Conservation (phyloP, 2,888 invertebrate genomes). For the Masnerella sp. region DNA sequence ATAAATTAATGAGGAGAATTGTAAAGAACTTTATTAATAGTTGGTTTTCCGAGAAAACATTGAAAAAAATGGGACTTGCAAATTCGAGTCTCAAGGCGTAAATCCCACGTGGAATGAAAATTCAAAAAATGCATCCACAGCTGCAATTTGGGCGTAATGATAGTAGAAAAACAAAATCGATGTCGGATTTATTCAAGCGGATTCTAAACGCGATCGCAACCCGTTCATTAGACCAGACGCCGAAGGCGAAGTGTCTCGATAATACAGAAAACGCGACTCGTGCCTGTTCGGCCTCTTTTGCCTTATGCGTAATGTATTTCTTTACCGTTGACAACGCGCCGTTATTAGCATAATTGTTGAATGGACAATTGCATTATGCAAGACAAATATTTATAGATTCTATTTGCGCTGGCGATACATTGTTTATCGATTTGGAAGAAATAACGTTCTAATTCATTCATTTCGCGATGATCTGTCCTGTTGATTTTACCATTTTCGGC, state of each 20-base stretch:
- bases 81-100: not conserved
- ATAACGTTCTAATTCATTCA: not conserved
- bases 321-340: constrained; percentile 35
- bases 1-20: too few species aligned
- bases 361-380: constrained; percentile 50
- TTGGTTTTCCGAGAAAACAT: too few species aligned
- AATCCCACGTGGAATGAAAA: constrained; percentile 8
- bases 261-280: constrained; percentile 14
- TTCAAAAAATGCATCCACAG: not conserved
- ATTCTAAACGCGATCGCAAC: constrained; percentile 19
- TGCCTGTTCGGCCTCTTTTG: constrained; percentile 35
- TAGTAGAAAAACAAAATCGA: constrained; percentile 15
- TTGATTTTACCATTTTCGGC: not conserved
- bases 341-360: constrained; percentile 54
- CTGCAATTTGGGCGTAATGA: constrained; percentile 4
- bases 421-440: constrained; percentile 10
- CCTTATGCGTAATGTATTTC: constrained; percentile 39
- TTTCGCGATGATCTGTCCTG: not conserved
- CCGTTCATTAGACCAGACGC: constrained; percentile 23
- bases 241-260: constrained; percentile 31
- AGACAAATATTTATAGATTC: constrained; percentile 46
- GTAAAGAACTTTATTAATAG: too few species aligned
- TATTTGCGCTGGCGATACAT: constrained; percentile 11
- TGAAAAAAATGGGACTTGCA: not conserved
- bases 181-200: constrained; percentile 21